Percentiles rank a stretch among this genome's conserved stretches.
phyloP scores from a whole-genome alignment of 2,797 vertebrate species.

The Fistularia tabacaria region DNA sequence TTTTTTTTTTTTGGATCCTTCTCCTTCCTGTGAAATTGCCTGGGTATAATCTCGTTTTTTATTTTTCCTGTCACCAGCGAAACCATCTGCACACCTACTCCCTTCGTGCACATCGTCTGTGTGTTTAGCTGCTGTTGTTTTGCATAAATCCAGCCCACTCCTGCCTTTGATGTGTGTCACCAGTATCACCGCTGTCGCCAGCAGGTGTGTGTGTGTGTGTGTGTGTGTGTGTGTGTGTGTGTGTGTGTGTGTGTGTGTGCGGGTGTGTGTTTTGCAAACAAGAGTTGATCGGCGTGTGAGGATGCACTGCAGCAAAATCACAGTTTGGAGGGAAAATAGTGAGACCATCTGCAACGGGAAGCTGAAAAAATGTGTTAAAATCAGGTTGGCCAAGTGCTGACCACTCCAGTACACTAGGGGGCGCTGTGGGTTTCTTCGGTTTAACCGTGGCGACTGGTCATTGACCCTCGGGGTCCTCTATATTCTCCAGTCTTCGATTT shows the following conservation, averaged over 20 bases:
- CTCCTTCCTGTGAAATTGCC: neutral
- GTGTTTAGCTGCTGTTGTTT: slow-evolving; percentile 39
- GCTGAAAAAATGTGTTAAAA: too few species aligned
- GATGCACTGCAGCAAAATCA: too few species aligned
- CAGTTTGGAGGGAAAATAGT: too few species aligned
- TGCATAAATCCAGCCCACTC: slow-evolving; percentile 47
- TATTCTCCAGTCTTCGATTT: too few species aligned
- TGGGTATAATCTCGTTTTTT: slow-evolving; percentile 26
- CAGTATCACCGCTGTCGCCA: slow-evolving; percentile 18
- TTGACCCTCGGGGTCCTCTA: too few species aligned
- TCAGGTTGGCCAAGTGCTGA: too few species aligned
- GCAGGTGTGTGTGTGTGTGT: slow-evolving; percentile 12
- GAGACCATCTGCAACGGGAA: too few species aligned
- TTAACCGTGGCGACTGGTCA: too few species aligned
- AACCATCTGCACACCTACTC: slow-evolving; percentile 45
- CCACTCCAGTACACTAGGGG: too few species aligned
- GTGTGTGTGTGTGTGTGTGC: slow-evolving; percentile 4
- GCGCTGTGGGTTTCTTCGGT: too few species aligned
- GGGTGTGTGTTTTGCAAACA: slow-evolving; percentile 32
- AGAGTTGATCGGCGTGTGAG: slow-evolving; percentile 14
- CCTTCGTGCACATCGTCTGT: slow-evolving; percentile 25
- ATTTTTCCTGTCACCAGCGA: slow-evolving; percentile 8
- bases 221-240: neutral
- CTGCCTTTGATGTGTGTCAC: slow-evolving; percentile 38
- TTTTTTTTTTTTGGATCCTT: neutral